Evolutionary conservation across 2,888 invertebrate species (phyloP).

Genomic region (Ametastegia equiseti): DNA sequence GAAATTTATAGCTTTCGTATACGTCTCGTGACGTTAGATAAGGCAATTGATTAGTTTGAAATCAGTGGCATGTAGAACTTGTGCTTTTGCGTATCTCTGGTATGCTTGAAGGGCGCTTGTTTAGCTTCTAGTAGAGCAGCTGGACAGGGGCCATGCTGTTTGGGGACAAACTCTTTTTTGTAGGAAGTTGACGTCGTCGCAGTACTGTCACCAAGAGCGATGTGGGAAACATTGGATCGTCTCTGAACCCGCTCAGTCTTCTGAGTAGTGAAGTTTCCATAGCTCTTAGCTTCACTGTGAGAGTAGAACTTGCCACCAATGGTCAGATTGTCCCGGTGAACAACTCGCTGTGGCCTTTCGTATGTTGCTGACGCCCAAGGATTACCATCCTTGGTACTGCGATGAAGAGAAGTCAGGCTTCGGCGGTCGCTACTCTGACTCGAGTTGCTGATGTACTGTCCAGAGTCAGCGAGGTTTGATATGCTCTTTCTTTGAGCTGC

Average conservation of each 20-base stretch:
- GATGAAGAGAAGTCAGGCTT: conserved; percentile 88
- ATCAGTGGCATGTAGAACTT: conserved; percentile 88
- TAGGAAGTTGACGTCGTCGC: conserved; percentile 82
- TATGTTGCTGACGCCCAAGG: conserved; percentile 77
- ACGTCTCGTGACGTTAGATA: not conserved
- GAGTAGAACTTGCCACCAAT: conserved; percentile 87
- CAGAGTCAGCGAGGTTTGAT: conserved; percentile 86
- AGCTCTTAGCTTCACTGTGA: conserved; percentile 84
- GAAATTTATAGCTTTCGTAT: not conserved
- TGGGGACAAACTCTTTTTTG: conserved; percentile 86
- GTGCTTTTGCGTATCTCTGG: conserved; percentile 90
- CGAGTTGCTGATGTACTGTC: conserved; percentile 82
- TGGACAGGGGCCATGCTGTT: conserved; percentile 87
- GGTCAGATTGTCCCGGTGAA: conserved; percentile 82
- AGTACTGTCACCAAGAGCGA: conserved; percentile 84
- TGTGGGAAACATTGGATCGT: conserved; percentile 85
- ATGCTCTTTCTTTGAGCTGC: conserved; percentile 90
- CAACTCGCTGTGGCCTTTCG: conserved; percentile 82
- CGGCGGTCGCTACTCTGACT: conserved; percentile 84
- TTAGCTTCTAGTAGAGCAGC: conserved; percentile 87
- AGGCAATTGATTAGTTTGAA: conserved; percentile 70
- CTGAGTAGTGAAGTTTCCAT: conserved; percentile 83
- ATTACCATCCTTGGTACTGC: conserved; percentile 81
- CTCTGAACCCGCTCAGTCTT: conserved; percentile 80
- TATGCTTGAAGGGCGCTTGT: conserved; percentile 88